Evolutionary conservation across 64 coral and sea anemone species (phyloP), one percentile per base, ranked within the genome.

Genomic region (Hydrozoanthus tunicans): DNA sequence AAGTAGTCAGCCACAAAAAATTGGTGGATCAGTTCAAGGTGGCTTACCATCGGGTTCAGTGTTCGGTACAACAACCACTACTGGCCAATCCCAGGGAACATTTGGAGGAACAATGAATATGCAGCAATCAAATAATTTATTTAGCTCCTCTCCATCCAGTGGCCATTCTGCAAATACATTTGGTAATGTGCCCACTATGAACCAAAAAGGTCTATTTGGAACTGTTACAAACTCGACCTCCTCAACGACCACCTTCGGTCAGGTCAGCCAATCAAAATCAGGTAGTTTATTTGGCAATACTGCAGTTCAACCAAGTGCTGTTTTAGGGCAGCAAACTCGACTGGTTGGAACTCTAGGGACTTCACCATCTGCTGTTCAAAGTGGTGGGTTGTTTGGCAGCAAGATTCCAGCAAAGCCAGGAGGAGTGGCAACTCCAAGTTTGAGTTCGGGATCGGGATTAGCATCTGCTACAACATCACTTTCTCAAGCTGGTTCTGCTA

Each of bases 281-380:
- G 83, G 54, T 71, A 73, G 55, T 86, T 55, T 86, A 3, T 58
- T 86, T 73, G 61, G 80, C 65, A 66, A 7, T 5, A 32, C 9
- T 73, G 14, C 12, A 59, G 27, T 11, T 70, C 94, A 95, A 65
- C 10, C 90, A 89, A 64, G 74, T 64, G 54, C 58, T 10, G 63
- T 76, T 11, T 76, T 92, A 91, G 79, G 89, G 51, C 17, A 20
- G n/a, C 59, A 89, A 72, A 89, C 20, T 59, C 83, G 72, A 86
- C 12, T 9, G 4, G 53, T 86, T 20, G 83, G 67, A 10, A 15
- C 72, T 58, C 67, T 88, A 15, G 90, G 72, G 62, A 53, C 62
- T 54, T 51, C 79, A 77, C 67, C 90, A 52, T 58, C 11, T 83
- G 70, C 60, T 17, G 74, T 10, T 85, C 14, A 61, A 4, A 53